Base-by-base conservation (phyloP, 2,888 invertebrate genomes). In the Andrena bucephala region DNA sequence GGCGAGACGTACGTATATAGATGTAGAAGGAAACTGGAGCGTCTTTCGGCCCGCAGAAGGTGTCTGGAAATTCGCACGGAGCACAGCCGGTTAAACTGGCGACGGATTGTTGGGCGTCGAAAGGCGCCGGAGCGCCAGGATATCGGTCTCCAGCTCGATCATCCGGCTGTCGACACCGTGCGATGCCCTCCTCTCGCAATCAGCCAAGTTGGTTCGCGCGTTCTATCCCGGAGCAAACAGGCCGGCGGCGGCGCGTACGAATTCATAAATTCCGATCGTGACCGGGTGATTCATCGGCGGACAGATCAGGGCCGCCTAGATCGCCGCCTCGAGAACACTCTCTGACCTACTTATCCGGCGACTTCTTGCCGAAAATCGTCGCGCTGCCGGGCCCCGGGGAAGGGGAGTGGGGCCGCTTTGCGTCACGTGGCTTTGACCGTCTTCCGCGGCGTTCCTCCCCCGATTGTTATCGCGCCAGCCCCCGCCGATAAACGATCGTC, bases 351-450 rank as follows among this genome's bases (percentile, higher is more conserved):
- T 84, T 85, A 50, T 60, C 72, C 27, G 71, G 7, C 20, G 52
- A 16, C 65, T 60, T 79, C 71, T 68, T 66, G 65, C 29, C 72
- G 72, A 85, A 85, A 78, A 77, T 69, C 71, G 69, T 24, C 57
- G 54, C 7, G 52, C n/a, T 8, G 27, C 27, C 27, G 27, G 7
- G 60, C 20, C 10, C 50, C 33, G 48, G 2, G 59, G 75, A n/a
- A n/a, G n/a, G n/a, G n/a, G n/a, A n/a, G n/a, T 20, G 5, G 36
- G 6, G n/a, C 24, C 42, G 6, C 24, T 66, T 48, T 31, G 57
- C 79, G 81, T 85, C 83, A 84, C 83, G 72, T 72, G 81, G 72
- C 81, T 85, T 87, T 85, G 83, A 84, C 74, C 79, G 84, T 88
- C 81, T 84, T 82, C 63, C 66, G 31, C 77, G 74, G 70, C 54